Percentiles rank a stretch among this genome's conserved stretches.
Evolutionary conservation across 2,888 invertebrate species (phyloP).

Genomic region (Eulithis testata): DNA sequence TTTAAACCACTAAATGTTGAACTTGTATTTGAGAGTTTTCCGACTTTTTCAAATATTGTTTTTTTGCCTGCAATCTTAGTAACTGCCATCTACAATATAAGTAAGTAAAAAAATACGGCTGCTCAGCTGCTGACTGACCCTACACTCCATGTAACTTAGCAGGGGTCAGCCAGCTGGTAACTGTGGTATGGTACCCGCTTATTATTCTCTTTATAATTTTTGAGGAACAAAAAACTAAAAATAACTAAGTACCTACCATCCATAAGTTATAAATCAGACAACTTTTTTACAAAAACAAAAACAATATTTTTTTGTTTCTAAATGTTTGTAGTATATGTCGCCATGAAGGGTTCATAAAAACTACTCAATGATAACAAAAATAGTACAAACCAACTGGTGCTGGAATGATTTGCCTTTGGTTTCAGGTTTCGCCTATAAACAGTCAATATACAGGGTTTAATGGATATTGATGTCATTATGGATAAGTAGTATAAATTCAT

Average conservation of each 20-base stretch:
- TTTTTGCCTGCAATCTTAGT: constrained; percentile 1
- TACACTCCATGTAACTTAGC: constrained; percentile 1
- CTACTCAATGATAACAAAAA: background rate
- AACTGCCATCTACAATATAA: no score
- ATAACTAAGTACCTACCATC: background rate
- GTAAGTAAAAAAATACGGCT: no score
- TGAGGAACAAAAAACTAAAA: background rate
- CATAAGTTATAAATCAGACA: background rate
- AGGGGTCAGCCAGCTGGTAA: constrained; percentile 11
- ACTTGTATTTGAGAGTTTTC: constrained; percentile 9
- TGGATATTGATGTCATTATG: constrained; percentile 68
- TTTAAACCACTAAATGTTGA: constrained; percentile 16
- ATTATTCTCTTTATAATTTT: background rate
- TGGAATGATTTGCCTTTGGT: constrained; percentile 11
- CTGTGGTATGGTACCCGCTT: background rate
- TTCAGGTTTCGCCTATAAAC: constrained; percentile 41
- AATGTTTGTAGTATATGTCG: background rate
- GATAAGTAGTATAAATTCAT: constrained; percentile 71
- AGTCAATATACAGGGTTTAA: constrained; percentile 47
- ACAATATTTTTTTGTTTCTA: no score
- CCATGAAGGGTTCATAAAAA: background rate
- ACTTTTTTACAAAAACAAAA: background rate
- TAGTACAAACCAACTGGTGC: background rate
- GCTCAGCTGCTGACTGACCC: background rate
- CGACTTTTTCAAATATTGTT: constrained; percentile 3